phyloP scores from a whole-genome alignment of 2,888 invertebrate genomes.

The Oscheius onirici region DNA sequence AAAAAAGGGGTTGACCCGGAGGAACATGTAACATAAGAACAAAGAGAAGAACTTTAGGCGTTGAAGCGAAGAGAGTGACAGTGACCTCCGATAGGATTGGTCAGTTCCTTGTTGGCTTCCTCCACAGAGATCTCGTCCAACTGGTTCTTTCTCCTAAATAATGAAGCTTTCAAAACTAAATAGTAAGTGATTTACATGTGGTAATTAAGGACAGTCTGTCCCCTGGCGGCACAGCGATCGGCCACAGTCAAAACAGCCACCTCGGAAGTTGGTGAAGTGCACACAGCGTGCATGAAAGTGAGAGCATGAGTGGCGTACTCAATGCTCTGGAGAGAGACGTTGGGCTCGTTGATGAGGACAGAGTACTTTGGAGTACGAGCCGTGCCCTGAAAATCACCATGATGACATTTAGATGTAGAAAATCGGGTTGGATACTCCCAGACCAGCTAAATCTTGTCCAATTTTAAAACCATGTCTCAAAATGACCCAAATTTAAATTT shows the following conservation, averaged over 20 bases:
- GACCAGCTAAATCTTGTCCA: no score
- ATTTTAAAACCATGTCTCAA: no score
- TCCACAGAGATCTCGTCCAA: slow-evolving; percentile 5
- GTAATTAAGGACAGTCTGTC: slow-evolving; percentile 13
- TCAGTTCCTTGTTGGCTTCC: slow-evolving; percentile 2
- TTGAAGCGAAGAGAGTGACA: slow-evolving; percentile 8
- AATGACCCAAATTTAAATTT: no score
- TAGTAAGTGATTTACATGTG: slow-evolving; percentile 3
- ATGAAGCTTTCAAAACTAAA: not conserved
- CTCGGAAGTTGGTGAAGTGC: not conserved
- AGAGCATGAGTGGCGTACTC: slow-evolving; percentile 19
- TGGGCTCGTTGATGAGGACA: slow-evolving; percentile 13
- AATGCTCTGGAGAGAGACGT: not conserved
- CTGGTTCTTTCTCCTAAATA: not conserved
- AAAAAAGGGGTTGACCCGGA: no score
- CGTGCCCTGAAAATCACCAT: slow-evolving; percentile 22
- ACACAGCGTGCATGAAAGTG: slow-evolving; percentile 10
- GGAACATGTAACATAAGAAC: no score
- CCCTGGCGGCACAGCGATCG: slow-evolving; percentile 8
- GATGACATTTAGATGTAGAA: no score
- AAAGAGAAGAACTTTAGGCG: slow-evolving; percentile 8
- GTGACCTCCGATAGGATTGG: slow-evolving; percentile 6
- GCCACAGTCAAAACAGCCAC: slow-evolving; percentile 14
- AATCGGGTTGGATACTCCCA: no score
- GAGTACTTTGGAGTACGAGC: slow-evolving; percentile 12